Percentiles rank a stretch among this genome's conserved stretches.
Conservation (phyloP, 2,888 invertebrate species). For the Hofmannophila pseudospretella region DNA sequence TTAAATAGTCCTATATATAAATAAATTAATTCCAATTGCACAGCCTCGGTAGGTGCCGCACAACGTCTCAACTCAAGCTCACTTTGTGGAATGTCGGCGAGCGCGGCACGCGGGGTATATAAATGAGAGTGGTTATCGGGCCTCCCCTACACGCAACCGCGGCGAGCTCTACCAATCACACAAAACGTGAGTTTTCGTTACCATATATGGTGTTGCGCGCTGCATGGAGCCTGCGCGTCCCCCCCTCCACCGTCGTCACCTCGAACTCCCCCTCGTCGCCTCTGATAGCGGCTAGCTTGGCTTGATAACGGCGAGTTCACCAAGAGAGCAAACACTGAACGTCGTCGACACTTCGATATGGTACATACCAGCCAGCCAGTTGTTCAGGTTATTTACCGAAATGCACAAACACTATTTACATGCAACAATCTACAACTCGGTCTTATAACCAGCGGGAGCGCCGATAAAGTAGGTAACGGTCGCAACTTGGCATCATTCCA, state of each 20-base stretch:
- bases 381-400: too few species aligned
- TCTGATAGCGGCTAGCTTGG: conserved; percentile 35
- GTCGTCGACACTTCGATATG: too few species aligned
- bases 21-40: conserved; percentile 74
- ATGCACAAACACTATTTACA: too few species aligned
- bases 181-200: conserved; percentile 69
- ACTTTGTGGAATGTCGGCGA: conserved; percentile 73
- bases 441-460: background rate
- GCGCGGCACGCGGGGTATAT: conserved; percentile 73
- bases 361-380: too few species aligned
- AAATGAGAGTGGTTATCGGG: conserved; percentile 74
- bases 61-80: conserved; percentile 70
- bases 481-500: conserved; percentile 39
- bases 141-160: conserved; percentile 74
- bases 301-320: conserved; percentile 60
- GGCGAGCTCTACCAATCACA: conserved; percentile 79
- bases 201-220: conserved; percentile 75
- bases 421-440: too few species aligned
- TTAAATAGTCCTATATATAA: conserved; percentile 74
- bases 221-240: conserved; percentile 76
- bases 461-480: conserved; percentile 17
- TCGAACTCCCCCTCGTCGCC: conserved; percentile 31
- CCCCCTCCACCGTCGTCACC: conserved; percentile 33
- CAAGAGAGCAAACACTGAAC: conserved; percentile 32
- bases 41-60: conserved; percentile 70